These are phyloP conservation scores for Mus spicilegus DNA, from an alignment of 2,113 vertebrate genomes.

Conservation along the genomic window DNA sequence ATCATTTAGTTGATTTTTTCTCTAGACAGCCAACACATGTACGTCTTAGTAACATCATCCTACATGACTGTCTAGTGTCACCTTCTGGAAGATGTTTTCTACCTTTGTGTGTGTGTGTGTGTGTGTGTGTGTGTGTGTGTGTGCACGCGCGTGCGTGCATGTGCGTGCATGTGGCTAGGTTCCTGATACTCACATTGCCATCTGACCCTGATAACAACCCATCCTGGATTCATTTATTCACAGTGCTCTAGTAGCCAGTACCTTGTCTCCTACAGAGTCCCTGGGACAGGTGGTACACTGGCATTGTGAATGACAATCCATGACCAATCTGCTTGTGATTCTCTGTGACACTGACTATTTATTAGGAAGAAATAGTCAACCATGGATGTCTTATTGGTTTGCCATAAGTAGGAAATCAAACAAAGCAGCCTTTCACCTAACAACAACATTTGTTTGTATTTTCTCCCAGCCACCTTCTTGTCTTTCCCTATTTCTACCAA, in stretches of 20 bases:
- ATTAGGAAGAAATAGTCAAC: constrained; percentile 85
- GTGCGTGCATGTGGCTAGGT: no score
- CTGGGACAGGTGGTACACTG: constrained; percentile 79
- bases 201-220: neutral
- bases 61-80: constrained; percentile 81
- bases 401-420: constrained; percentile 77
- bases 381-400: constrained; percentile 82
- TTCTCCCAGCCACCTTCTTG: neutral
- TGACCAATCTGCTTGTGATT: constrained; percentile 90
- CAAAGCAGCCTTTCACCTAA: constrained; percentile 64
- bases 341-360: constrained; percentile 88
- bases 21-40: constrained; percentile 58
- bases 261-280: constrained; percentile 73
- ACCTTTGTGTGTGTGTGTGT: no score
- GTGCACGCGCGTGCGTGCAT: no score
- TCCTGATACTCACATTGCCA: neutral
- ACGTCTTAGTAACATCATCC: constrained; percentile 81
- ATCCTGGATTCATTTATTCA: neutral
- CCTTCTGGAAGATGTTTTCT: constrained; percentile 80
- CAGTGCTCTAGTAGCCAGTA: constrained; percentile 75
- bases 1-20: constrained; percentile 83
- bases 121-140: no score
- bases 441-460: neutral
- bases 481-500: constrained; percentile 65
- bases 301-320: constrained; percentile 87